Evolutionary conservation across 2,113 vertebrate species (phyloP).

Genomic region (Ammospiza caudacuta): DNA sequence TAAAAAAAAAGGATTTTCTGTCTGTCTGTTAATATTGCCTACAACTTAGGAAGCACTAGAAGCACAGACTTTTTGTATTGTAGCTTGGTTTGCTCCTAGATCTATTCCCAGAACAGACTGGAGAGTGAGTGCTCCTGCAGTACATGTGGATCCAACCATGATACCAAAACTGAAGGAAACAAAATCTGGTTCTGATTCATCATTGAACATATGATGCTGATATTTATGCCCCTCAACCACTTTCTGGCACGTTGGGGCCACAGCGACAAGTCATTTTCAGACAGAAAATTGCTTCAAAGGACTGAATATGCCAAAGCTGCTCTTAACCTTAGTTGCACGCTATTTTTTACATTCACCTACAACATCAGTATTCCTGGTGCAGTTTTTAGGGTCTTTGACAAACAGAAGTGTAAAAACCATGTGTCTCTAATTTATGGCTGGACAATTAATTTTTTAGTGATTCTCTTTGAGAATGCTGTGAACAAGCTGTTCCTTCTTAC

Average conservation of each 20-base stretch:
- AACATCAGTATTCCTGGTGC: neutral
- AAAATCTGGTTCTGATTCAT: neutral
- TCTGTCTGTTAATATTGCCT: neutral
- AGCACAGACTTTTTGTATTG: neutral
- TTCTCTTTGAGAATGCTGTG: slow-evolving; percentile 9
- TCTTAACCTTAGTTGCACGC: neutral
- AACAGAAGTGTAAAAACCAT: neutral
- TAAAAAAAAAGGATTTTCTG: neutral
- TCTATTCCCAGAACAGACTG: neutral
- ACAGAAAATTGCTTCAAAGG: neutral
- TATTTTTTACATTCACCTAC: neutral
- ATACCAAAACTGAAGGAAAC: neutral
- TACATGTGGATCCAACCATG: neutral
- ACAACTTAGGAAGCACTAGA: neutral
- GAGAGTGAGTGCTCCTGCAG: neutral
- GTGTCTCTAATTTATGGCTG: neutral
- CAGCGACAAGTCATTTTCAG: neutral
- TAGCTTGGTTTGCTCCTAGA: neutral
- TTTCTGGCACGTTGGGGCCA: neutral
- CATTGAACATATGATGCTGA: neutral
- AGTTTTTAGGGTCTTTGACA: neutral
- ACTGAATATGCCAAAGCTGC: neutral
- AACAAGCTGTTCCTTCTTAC: slow-evolving; percentile 8
- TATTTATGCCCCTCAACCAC: neutral
- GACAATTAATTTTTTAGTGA: neutral